Evolutionary conservation across 2,113 vertebrate species (phyloP), one percentile per base, ranked within the genome.

Genomic region (Pristiophorus japonicus): DNA sequence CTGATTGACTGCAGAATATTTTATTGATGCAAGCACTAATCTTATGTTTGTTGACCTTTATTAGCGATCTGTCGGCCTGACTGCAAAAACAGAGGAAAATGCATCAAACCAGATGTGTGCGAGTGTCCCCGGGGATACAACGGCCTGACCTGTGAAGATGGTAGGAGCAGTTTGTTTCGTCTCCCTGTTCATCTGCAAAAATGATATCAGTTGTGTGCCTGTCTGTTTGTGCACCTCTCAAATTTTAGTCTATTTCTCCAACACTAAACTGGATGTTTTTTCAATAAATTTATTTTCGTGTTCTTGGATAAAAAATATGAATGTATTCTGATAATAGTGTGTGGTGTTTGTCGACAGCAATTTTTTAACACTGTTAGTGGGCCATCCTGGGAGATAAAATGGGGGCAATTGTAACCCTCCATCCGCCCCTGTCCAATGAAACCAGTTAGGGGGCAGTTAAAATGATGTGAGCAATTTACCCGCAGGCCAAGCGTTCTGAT

Each of bases 141-240:
- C 24, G 97, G 97, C 94, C 96, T 97, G 87, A 96, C 70, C 42
- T 98, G 97, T 91, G 96, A 98, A 96, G 97, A 97, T 95, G 96
- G 96, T 97, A 96, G 81, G 94, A 96, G 96, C 67, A 95, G 24
- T 65, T 1, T 94, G 95, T 96, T 96, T 73, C 66, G 94, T 88
- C 96, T 95, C 96, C 96, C 96, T 96, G 95, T 95, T 96, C 95
- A 96, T 95, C 96, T 96, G 94, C 95, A 96, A 87, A 96, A 96
- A 96, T 42, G 91, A 12, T 62, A n/a, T 59, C 34, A 14, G 34
- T 94, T 94, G 62, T 67, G 20, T 94, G n/a, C n/a, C n/a, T 94
- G 16, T 22, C 59, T 10, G 20, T 16, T 59, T 38, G 59, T 20
- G 18, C 34, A 63, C 20, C 59, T 22, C 18, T 92, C 16, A 92